phyloP scores from a whole-genome alignment of 2,113 vertebrate species.

The Mobula birostris region DNA sequence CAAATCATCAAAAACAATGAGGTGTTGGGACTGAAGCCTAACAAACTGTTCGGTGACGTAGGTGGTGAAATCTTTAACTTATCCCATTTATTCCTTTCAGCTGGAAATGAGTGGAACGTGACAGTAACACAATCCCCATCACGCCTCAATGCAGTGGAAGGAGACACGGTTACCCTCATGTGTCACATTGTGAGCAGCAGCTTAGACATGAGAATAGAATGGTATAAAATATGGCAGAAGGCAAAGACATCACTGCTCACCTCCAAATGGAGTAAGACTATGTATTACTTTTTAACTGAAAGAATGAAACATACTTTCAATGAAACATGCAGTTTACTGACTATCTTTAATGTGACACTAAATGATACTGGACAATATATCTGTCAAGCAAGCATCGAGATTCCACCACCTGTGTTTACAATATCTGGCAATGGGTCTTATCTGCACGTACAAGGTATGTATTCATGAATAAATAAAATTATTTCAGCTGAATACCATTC shows the following conservation, averaged over 20 bases:
- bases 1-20: not conserved
- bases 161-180: constrained; percentile 39
- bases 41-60: not conserved
- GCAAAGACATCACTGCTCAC: not conserved
- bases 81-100: not conserved
- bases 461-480: not conserved
- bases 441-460: constrained; percentile 50
- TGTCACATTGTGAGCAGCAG: constrained; percentile 41
- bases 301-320: not conserved
- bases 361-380: constrained; percentile 45
- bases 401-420: accelerated
- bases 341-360: not conserved
- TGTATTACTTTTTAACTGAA: not conserved
- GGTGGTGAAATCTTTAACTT: not conserved
- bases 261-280: not conserved
- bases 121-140: not conserved
- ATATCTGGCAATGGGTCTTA: accelerated
- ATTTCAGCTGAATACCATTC: not conserved
- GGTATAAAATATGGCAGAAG: not conserved
- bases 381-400: constrained; percentile 41
- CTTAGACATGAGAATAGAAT: not conserved
- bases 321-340: accelerated
- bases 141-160: not conserved
- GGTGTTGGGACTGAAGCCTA: not conserved
- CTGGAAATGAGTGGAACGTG: not conserved